Conservation (phyloP, 1,140 invertebrate species). For the Eupristina koningsbergeri region DNA sequence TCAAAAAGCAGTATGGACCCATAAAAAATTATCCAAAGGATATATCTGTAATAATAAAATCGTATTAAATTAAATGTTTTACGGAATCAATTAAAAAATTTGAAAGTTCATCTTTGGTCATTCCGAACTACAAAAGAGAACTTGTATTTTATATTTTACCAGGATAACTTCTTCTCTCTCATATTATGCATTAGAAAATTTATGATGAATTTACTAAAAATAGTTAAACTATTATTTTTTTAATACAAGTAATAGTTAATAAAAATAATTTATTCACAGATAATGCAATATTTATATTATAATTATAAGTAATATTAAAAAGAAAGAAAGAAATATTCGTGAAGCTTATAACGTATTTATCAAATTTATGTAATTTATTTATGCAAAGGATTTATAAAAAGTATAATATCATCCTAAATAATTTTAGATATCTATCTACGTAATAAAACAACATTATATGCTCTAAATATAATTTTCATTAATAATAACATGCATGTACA, state of each 20-base stretch:
- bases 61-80: conserved; percentile 1
- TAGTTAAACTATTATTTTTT: background rate
- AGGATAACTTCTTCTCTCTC: conserved; percentile 73
- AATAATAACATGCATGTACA: background rate
- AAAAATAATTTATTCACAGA: too few species aligned
- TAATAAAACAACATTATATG: too few species aligned
- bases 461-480: background rate
- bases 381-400: too few species aligned
- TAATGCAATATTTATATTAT: too few species aligned
- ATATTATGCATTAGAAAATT: conserved; percentile 70
- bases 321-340: too few species aligned
- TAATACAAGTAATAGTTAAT: too few species aligned
- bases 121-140: conserved; percentile 60
- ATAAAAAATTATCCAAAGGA: conserved; percentile 5
- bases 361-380: too few species aligned
- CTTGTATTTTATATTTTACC: conserved; percentile 62
- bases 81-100: conserved; percentile 43
- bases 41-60: background rate
- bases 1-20: conserved; percentile 53
- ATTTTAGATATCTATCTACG: too few species aligned
- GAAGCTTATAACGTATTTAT: too few species aligned
- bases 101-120: conserved; percentile 52
- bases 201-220: background rate
- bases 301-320: too few species aligned
- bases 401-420: too few species aligned